Evolutionary conservation across 1,140 invertebrate genomes (phyloP), one percentile per base, ranked within the genome.

Genomic region (Andricus grossulariae): DNA sequence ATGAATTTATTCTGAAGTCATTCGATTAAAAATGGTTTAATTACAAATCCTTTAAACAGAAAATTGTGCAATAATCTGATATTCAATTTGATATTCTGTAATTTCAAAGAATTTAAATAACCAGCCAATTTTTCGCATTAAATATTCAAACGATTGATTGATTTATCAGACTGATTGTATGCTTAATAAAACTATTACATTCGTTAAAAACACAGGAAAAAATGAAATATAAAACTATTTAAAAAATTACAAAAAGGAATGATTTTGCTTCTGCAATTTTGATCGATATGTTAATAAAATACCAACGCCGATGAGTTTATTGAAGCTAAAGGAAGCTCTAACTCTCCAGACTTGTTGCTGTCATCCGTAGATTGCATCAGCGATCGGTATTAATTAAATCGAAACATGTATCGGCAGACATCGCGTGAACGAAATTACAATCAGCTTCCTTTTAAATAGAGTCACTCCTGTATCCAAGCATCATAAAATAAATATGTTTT

Each of bases 131-230:
- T 2, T 32, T 32, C 4, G 4, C 4, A 5, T 32, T 32, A 0
- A 32, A 32, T 0, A 32, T 32, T 32, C 4, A 32, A 32, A 32
- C 5, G 25, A 32, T 32, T 32, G 3, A 32, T 32, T 32, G 25
- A 32, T 32, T 32, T 32, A 32, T 32, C 5, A 32, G 5, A 45
- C 5, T 45, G 8, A 45, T 45, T 45, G 39, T 45, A 0, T 45
- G 6, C 1, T 10, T 1, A 45, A 45, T 45, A 10, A 45, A 10
- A 45, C 10, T 45, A 75, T n/a, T 1, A 50, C 71, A 75, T 75
- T 72, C 19, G 72, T 72, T 25, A 74, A 39, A 74, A 73, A 71
- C 19, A 73, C 77, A 71, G 74, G 73, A 45, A 72, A 57, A 8
- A 19, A 60, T 13, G 49, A 50, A 21, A 18, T 74, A 78, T 72